phyloP scores from a whole-genome alignment of 2,888 invertebrate species.

The Yponomeuta cagnagella region DNA sequence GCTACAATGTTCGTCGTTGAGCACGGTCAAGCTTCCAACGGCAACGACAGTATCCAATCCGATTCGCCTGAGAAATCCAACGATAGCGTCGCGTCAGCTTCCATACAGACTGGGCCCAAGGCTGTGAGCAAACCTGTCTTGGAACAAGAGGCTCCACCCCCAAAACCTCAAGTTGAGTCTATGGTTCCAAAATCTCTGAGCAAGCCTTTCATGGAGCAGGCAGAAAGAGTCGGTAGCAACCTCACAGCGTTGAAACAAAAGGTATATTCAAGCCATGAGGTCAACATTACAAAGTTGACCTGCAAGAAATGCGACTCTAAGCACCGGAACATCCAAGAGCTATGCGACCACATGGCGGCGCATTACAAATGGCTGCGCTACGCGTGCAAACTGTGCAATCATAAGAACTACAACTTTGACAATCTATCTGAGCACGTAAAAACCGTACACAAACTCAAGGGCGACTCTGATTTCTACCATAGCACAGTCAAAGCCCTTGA shows the following conservation, averaged over 20 bases:
- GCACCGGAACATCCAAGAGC: constrained; percentile 63
- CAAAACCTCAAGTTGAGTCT: not conserved
- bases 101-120: not conserved
- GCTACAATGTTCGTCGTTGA: constrained; percentile 33
- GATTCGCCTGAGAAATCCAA: constrained; percentile 35
- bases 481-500: constrained; percentile 66
- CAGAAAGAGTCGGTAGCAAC: constrained; percentile 50
- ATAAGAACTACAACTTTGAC: constrained; percentile 78
- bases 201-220: constrained; percentile 42
- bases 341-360: constrained; percentile 77
- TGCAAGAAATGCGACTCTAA: constrained; percentile 73
- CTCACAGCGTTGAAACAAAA: constrained; percentile 51
- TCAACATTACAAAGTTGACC: constrained; percentile 52
- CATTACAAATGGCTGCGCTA: constrained; percentile 85
- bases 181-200: not conserved
- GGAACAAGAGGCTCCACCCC: not conserved
- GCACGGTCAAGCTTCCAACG: constrained; percentile 30
- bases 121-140: not conserved
- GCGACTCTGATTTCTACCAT: constrained; percentile 68
- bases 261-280: constrained; percentile 42
- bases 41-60: constrained; percentile 20
- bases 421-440: constrained; percentile 80
- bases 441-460: constrained; percentile 76
- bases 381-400: constrained; percentile 84
- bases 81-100: not conserved